phyloP scores from a whole-genome alignment of 2,888 invertebrate genomes.

The Phortica okadai region DNA sequence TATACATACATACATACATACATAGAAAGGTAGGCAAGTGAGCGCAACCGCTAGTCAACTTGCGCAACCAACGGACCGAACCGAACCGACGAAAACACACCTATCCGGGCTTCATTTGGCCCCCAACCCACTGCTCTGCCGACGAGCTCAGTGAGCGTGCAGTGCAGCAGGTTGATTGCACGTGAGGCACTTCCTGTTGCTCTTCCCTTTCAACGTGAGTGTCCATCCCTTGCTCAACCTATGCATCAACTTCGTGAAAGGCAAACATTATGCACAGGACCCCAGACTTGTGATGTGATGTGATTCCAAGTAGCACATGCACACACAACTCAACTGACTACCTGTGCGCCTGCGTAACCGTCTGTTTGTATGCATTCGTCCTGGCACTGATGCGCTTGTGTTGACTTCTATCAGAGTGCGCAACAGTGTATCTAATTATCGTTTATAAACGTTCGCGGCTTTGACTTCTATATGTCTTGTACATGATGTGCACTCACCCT shows the following conservation, averaged over 20 bases:
- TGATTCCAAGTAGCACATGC: conserved; percentile 58
- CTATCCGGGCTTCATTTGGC: neutral
- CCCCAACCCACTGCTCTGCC: neutral
- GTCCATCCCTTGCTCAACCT: conserved; percentile 43
- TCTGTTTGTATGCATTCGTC: conserved; percentile 33
- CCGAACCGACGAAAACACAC: conserved; percentile 9
- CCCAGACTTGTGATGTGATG: conserved; percentile 38
- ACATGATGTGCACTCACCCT: conserved; percentile 1
- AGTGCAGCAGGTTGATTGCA: conserved; percentile 27
- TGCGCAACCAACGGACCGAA: conserved; percentile 26
- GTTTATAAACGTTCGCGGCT: conserved; percentile 52
- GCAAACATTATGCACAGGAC: conserved; percentile 44
- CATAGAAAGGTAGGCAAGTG: too few relatives aligned
- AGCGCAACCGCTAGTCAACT: conserved; percentile 18
- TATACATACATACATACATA: too few relatives aligned
- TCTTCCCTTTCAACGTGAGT: conserved; percentile 23
- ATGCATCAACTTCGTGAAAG: neutral
- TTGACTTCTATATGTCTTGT: neutral
- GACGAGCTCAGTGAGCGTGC: conserved; percentile 31
- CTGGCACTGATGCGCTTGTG: neutral
- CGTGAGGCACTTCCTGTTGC: conserved; percentile 41
- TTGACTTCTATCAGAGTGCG: conserved; percentile 45
- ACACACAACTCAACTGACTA: neutral
- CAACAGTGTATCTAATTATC: conserved; percentile 67
- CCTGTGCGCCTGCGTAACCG: conserved; percentile 39